Evolutionary conservation across 2,888 invertebrate genomes (phyloP), one percentile per base, ranked within the genome.

Genomic region (Gisinianus flammeolus): DNA sequence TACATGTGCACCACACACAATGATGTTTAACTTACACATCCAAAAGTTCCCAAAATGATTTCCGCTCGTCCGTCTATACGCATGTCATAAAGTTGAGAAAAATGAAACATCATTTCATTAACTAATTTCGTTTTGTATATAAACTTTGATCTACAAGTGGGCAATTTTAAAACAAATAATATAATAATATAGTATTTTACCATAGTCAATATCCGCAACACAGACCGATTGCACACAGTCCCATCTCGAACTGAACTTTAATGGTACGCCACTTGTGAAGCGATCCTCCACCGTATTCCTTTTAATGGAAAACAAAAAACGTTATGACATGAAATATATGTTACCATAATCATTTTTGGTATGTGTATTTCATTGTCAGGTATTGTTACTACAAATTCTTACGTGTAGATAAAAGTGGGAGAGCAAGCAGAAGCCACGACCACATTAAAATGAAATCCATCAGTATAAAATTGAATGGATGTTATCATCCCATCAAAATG

Each of bases 51-150:
- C 52, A 93, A 86, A 28, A 93, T 85, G 78, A 93, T 90, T 87
- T 93, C 93, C 85, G 91, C 90, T 76, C 88, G 86, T 0, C 92
- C 91, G 87, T 93, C 92, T 88, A 92, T n/a, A n/a, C n/a, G n/a
- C n/a, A n/a, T n/a, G n/a, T n/a, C n/a, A n/a, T n/a, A n/a, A n/a
- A n/a, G n/a, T n/a, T n/a, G n/a, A n/a, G n/a, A n/a, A n/a, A n/a
- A n/a, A n/a, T n/a, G n/a, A n/a, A n/a, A n/a, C n/a, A n/a, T n/a
- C n/a, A n/a, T n/a, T n/a, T n/a, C n/a, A n/a, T n/a, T n/a, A n/a
- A n/a, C n/a, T n/a, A n/a, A n/a, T n/a, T n/a, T n/a, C n/a, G n/a
- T n/a, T n/a, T n/a, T n/a, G n/a, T n/a, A n/a, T n/a, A n/a, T n/a
- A n/a, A n/a, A n/a, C n/a, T n/a, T n/a, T n/a, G n/a, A n/a, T n/a